Percentiles rank a stretch among this genome's conserved stretches.
These are phyloP conservation scores for Rhaphigaster nebulosa DNA, from an alignment of 2,888 invertebrate species.

Conservation along the genomic window DNA sequence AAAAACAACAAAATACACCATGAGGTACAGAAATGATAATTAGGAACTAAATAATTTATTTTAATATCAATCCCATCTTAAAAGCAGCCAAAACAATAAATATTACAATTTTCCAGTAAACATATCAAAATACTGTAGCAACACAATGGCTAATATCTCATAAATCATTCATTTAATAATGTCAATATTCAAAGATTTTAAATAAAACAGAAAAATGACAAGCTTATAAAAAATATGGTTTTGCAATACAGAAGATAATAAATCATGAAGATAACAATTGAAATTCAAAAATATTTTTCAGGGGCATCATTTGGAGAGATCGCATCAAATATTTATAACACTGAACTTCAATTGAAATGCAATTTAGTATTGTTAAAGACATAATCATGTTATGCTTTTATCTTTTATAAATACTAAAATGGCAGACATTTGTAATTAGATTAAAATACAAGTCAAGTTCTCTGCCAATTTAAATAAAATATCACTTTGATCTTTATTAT, in stretches of 20 bases:
- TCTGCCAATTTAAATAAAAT: background rate
- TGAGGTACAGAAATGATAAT: no score
- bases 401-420: background rate
- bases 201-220: background rate
- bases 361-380: background rate
- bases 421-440: background rate
- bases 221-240: background rate
- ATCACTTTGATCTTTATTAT: background rate
- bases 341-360: background rate
- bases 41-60: constrained; percentile 23
- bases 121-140: background rate
- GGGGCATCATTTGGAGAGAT: background rate
- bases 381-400: background rate
- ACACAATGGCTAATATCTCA: background rate
- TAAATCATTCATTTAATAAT: background rate
- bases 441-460: background rate
- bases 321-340: background rate
- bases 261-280: background rate
- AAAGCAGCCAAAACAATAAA: background rate
- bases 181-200: background rate
- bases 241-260: background rate
- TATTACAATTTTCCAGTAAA: background rate
- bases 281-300: background rate
- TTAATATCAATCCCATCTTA: background rate
- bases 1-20: no score